Percentiles rank a stretch among this genome's conserved stretches.
These are phyloP conservation scores for Oscheius myriophilus DNA, from an alignment of 2,888 invertebrate species.

Conservation along the genomic window DNA sequence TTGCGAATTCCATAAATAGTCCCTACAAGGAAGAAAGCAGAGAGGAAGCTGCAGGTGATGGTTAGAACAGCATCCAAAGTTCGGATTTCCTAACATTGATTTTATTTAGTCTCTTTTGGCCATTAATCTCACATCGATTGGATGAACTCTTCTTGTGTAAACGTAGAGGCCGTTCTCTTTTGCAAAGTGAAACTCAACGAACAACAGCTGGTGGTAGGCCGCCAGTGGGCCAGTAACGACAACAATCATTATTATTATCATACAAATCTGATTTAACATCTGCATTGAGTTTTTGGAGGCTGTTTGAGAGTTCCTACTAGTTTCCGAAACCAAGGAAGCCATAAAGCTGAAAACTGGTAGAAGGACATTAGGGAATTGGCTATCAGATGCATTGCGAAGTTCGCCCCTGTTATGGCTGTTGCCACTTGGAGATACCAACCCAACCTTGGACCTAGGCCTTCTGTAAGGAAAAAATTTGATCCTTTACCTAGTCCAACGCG, in stretches of 20 bases:
- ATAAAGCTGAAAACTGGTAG: constrained; percentile 6
- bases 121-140: background rate
- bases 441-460: background rate
- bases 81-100: background rate
- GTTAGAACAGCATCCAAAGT: constrained; percentile 1
- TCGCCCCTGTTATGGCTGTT: constrained; percentile 5
- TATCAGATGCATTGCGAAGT: constrained; percentile 4
- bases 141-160: constrained; percentile 2
- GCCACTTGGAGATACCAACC: constrained; percentile 1
- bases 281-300: background rate
- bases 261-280: background rate
- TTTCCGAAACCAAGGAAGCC: background rate
- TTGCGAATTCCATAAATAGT: constrained; percentile 4
- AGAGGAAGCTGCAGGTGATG: background rate
- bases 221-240: background rate
- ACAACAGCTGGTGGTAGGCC: background rate
- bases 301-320: background rate
- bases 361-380: constrained; percentile 4
- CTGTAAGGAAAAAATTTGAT: background rate
- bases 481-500: constrained; percentile 4
- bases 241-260: background rate
- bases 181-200: background rate
- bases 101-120: background rate
- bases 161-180: background rate
- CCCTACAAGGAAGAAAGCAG: background rate